Base-by-base conservation (phyloP, 2,113 vertebrate species). In the Verasper variegatus region DNA sequence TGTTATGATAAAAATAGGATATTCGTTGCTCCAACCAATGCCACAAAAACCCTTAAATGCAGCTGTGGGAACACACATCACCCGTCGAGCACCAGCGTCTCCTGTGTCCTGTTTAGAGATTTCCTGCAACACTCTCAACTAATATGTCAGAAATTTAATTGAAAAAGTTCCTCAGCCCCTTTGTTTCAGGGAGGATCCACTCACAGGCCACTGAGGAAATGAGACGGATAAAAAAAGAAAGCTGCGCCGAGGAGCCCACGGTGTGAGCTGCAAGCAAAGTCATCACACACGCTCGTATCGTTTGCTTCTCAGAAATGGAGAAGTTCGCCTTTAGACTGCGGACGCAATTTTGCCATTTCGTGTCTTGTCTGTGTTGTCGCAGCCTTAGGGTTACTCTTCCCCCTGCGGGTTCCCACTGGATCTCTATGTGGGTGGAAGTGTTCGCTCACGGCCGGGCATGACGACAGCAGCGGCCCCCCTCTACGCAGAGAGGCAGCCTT, bases 361-460 rank as follows among this genome's bases (percentile, higher is more conserved):
- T 52, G 59, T 69, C 40, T 68, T 51, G 67, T 72, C 54, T 63
- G 54, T 52, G 63, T 35, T 45, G 71, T 58, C 51, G 69, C 82
- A 56, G 78, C 79, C 64, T 70, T 17, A 11, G 51, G 51, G 51
- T 54, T 14, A 21, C 51, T 54, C 51, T 10, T 10, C 20, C 51
- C 68, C 84, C 51, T 7, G 73, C 56, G 51, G 77, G 71, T 37
- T 80, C 74, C 68, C 84, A 86, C 74, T 84, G 78, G 60, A 78
- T 84, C 63, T 74, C 63, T 68, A 68, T 76, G 59, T 80, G 52
- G 37, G 60, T 65, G 63, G 70, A 76, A 84, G 75, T 76, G 73
- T 75, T 73, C 47, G 10, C 78, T 73, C 69, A 69, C 49, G 87
- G 78, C 71, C 45, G 71, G 57, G 60, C 81, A 76, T 69, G 81